phyloP scores from a whole-genome alignment of 2,113 vertebrate species.

The Dicentrarchus labrax region DNA sequence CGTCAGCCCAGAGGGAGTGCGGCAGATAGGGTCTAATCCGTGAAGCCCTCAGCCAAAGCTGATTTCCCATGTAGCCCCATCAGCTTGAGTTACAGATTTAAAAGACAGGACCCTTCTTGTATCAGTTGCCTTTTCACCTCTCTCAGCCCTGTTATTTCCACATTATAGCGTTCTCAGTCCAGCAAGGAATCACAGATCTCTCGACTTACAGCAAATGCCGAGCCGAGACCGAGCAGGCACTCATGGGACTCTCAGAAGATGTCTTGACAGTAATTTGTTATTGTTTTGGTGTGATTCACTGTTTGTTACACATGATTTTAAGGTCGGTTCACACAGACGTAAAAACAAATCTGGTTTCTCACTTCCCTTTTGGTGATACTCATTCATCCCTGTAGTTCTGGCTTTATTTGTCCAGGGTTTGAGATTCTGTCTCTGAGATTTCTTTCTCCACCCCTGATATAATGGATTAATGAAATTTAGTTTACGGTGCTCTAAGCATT shows the following conservation, averaged over 20 bases:
- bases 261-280: background rate
- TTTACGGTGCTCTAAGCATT: background rate
- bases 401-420: background rate
- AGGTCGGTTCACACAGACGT: background rate
- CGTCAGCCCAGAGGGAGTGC: constrained; percentile 5
- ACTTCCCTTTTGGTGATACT: background rate
- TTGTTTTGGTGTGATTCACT: background rate
- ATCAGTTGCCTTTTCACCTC: constrained; percentile 69
- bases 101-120: constrained; percentile 71
- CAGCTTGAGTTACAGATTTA: constrained; percentile 79
- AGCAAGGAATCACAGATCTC: constrained; percentile 54
- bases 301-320: background rate
- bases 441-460: background rate
- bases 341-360: background rate
- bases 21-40: constrained; percentile 72
- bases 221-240: background rate
- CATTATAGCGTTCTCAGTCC: constrained; percentile 55
- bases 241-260: background rate
- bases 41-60: constrained; percentile 59
- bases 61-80: constrained; percentile 75
- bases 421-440: background rate
- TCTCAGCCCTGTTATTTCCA: constrained; percentile 45
- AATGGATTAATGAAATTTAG: background rate
- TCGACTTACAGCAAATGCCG: constrained; percentile 45
- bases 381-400: background rate